Base-by-base conservation (phyloP, 2,797 vertebrate species). In the Steatocranus sp. region DNA sequence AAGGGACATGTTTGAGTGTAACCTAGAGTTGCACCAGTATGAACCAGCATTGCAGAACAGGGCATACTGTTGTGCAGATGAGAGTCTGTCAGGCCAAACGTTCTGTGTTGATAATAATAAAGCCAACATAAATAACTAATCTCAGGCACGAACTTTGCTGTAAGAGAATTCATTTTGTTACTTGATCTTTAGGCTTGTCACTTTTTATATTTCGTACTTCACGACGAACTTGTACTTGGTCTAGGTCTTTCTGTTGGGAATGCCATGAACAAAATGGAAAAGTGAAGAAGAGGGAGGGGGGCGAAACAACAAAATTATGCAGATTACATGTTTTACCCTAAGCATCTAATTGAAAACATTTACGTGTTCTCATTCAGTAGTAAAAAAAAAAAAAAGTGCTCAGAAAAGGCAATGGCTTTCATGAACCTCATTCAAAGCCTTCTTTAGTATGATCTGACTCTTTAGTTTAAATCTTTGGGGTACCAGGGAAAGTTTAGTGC, bases 381-480 rank as follows among this genome's bases (percentile, higher is more conserved):
- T 12, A 14, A 14, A 86, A 85, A 2, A 56, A 32, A 56, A 36
- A 80, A 83, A 17, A 68, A 25, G 34, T 58, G 49, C 61, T 89
- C 85, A 83, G 92, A 87, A 92, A 91, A 90, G 2, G 70, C 92
- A 87, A 89, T 87, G 81, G 83, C 85, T 91, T 91, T 87, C 41
- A 82, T 84, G 79, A 84, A 79, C 83, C 86, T 88, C 85, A 82
- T 79, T 77, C 79, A 81, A 81, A 83, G 74, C 78, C 87, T 89
- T 87, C 86, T 76, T 91, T 86, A 85, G 82, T 88, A 83, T 81
- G 75, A 87, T 84, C 83, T 90, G 83, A 88, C 58, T 86, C 92
- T 88, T 91, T 30, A 43, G 43, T 61, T 91, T 87, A 93, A 93
- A 91, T 83, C 82, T 82, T 76, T 80, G 80, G 78, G 58, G 84